Evolutionary conservation across 2,888 invertebrate genomes (phyloP).

Genomic region (Spatulosminthurus flaviceps): DNA sequence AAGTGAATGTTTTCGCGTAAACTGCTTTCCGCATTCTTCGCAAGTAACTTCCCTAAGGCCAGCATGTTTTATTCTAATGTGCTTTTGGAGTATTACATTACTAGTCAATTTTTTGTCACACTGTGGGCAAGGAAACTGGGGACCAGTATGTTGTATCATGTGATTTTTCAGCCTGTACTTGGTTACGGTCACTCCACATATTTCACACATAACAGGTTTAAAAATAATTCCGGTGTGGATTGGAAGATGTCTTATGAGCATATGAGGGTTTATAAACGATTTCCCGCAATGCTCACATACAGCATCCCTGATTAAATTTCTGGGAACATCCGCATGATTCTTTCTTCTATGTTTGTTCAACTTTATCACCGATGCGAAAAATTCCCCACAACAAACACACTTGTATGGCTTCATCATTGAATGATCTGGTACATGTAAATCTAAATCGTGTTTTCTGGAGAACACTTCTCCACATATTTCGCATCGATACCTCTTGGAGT

Average conservation of each 20-base stretch:
- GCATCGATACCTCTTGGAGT: too few species aligned
- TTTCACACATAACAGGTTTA: not conserved
- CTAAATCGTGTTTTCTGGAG: not conserved
- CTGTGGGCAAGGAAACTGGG: not conserved
- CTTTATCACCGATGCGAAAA: not conserved
- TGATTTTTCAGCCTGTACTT: not conserved
- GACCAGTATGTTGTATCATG: not conserved
- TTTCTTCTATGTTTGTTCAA: not conserved
- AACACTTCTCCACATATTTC: too few species aligned
- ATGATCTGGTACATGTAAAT: not conserved
- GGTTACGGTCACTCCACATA: not conserved
- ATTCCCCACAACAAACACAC: not conserved
- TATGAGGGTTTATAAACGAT: not conserved
- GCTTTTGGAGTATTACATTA: not conserved
- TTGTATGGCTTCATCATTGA: not conserved
- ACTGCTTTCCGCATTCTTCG: not conserved
- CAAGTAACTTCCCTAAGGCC: not conserved
- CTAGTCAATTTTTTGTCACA: not conserved
- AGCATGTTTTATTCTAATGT: not conserved
- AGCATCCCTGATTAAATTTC: not conserved
- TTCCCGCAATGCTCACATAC: not conserved
- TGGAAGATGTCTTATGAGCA: not conserved
- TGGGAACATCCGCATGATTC: not conserved
- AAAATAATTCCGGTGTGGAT: not conserved
- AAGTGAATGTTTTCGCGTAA: not conserved